Evolutionary conservation across 1,140 invertebrate species (phyloP), one percentile per base, ranked within the genome.

Genomic region (Melipona quadrifasciata): DNA sequence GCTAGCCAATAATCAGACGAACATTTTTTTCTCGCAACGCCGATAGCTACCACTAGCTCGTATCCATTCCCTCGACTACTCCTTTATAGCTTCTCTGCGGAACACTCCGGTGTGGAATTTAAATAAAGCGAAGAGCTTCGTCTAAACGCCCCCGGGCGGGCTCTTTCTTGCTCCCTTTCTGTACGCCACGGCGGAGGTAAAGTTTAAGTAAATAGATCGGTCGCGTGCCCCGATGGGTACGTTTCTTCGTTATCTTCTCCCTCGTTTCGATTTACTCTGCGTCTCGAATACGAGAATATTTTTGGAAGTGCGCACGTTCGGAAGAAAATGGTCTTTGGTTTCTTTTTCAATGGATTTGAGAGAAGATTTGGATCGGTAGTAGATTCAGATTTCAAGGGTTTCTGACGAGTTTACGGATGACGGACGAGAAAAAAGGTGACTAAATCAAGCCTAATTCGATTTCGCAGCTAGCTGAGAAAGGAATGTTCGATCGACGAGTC

Each of bases 51-150:
- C 68, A 27, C 74, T 67, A 55, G 51, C 68, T 64, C 51, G 70
- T 64, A 31, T 86, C 82, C 84, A 87, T 89, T 74, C 73, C 31
- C 72, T 87, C 90, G 91, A 89, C 90, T 12, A 2, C 2, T 19
- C 39, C 39, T 55, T 24, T 55, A 14, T 31, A 64, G 39, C 12
- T 34, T 8, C 55, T 5, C 27, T 39, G 88, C 82, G 87, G 81
- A 91, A 87, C 80, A 90, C 90, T 90, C 86, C 86, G 75, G 67
- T 68, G 81, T 86, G 86, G 89, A 92, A 92, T 92, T 92, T 91
- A 91, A 92, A 92, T 91, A 92, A 90, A 92, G 85, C 89, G 80
- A 78, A 79, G 67, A 84, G 87, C 72, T 90, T 89, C 80, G 81
- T 84, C 76, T 61, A 70, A 80, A 78, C 77, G 83, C 83, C 76